Conservation (phyloP, 2,797 vertebrate species). For the Podargus strigoides region DNA sequence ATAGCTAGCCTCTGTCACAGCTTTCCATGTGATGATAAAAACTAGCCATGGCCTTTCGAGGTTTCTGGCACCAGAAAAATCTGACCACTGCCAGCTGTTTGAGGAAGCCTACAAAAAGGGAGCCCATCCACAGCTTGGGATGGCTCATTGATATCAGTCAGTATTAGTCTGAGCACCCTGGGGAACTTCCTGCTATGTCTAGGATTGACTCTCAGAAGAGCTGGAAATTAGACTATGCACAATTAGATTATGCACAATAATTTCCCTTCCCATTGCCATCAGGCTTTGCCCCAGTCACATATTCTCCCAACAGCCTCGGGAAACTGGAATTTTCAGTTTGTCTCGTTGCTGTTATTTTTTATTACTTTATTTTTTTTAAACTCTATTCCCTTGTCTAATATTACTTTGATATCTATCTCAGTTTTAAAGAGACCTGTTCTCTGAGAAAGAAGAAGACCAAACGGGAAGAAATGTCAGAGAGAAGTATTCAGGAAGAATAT, state of each 20-base stretch:
- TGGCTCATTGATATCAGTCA: background rate
- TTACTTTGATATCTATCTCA: constrained; percentile 44
- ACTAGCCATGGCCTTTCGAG: background rate
- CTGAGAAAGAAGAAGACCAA: constrained; percentile 94
- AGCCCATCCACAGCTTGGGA: background rate
- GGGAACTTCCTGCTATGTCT: background rate
- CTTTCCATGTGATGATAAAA: background rate
- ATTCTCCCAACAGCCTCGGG: background rate
- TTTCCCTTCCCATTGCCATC: background rate
- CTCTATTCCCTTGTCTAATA: background rate
- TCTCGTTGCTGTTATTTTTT: background rate
- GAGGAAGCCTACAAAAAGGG: background rate
- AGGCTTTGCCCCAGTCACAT: background rate
- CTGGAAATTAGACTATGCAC: background rate
- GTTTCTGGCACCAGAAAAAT: background rate
- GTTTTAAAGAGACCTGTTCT: constrained; percentile 96
- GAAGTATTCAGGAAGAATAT: constrained; percentile 92
- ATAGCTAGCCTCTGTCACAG: background rate
- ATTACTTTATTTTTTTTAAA: background rate
- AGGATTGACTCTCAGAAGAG: background rate
- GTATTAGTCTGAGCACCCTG: background rate
- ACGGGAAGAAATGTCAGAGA: constrained; percentile 91
- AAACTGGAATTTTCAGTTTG: background rate
- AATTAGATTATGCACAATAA: background rate
- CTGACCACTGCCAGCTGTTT: background rate